These are phyloP conservation scores for Sanderia malayensis DNA, from an alignment of 30 jellyfish, hydroid and myxozoan species.

Conservation along the genomic window DNA sequence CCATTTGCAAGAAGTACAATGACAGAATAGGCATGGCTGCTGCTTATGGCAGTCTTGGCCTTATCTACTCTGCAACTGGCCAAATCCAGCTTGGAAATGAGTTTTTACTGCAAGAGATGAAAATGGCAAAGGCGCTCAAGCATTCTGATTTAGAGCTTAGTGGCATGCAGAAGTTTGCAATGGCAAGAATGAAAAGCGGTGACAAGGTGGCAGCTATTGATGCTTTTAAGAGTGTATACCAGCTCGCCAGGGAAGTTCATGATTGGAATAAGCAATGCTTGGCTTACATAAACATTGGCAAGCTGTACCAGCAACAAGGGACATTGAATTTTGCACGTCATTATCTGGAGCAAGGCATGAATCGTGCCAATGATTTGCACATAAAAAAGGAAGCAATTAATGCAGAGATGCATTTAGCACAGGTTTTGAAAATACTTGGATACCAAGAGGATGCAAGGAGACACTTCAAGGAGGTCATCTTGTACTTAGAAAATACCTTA, in stretches of 20 bases:
- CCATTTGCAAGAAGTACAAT: slow-evolving; percentile 39
- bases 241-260: slow-evolving; percentile 48
- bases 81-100: slow-evolving; percentile 10
- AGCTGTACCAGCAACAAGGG: slow-evolving; percentile 43
- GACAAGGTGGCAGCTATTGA: slow-evolving; percentile 28
- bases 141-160: slow-evolving; percentile 18
- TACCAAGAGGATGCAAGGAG: slow-evolving; percentile 46
- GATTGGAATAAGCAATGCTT: slow-evolving; percentile 36
- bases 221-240: not conserved
- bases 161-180: slow-evolving; percentile 24
- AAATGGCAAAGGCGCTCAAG: slow-evolving; percentile 28
- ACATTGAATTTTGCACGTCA: slow-evolving; percentile 48
- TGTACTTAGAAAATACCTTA: slow-evolving; percentile 24
- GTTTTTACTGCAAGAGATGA: slow-evolving; percentile 28
- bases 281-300: slow-evolving; percentile 40
- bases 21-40: slow-evolving; percentile 49
- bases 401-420: slow-evolving; percentile 58
- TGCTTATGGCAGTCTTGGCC: slow-evolving; percentile 62
- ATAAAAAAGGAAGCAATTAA: slow-evolving; percentile 49
- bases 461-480: slow-evolving; percentile 47
- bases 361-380: slow-evolving; percentile 46
- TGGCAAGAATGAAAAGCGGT: slow-evolving; percentile 19
- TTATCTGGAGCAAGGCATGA: slow-evolving; percentile 55
- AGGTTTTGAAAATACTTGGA: slow-evolving; percentile 45
- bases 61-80: slow-evolving; percentile 46